These are phyloP conservation scores for Stenotaenia linearis DNA, from an alignment of 2,888 invertebrate genomes.

Conservation along the genomic window DNA sequence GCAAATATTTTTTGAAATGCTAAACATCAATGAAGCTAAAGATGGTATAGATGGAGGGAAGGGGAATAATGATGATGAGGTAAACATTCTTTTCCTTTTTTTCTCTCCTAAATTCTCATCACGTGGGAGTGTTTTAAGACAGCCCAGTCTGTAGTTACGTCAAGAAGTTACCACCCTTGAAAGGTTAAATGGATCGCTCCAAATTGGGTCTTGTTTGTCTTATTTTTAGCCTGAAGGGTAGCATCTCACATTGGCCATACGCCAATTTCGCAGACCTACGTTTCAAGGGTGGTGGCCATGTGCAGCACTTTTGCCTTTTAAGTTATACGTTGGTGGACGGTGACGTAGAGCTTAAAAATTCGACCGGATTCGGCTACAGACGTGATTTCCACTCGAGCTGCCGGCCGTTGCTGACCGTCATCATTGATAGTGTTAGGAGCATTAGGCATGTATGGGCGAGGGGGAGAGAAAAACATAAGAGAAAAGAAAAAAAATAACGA, in stretches of 20 bases:
- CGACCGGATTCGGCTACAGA: not conserved
- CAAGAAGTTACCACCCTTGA: slow-evolving; percentile 10
- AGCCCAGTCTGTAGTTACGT: not conserved
- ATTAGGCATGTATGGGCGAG: not conserved
- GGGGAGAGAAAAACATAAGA: not conserved
- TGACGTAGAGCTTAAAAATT: slow-evolving; percentile 9
- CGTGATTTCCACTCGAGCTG: not conserved
- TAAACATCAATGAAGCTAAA: no score
- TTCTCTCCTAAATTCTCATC: not conserved
- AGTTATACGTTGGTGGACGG: slow-evolving; percentile 5
- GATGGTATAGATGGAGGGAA: not conserved
- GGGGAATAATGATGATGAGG: no score
- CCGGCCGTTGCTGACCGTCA: not conserved
- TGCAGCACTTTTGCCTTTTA: slow-evolving; percentile 4
- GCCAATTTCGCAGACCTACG: slow-evolving; percentile 16
- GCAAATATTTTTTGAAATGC: no score
- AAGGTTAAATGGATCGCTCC: slow-evolving; percentile 28
- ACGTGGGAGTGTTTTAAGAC: not conserved
- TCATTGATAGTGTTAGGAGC: not conserved
- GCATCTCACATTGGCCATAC: slow-evolving; percentile 26
- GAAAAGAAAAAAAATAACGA: not conserved
- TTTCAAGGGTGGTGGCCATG: slow-evolving; percentile 9
- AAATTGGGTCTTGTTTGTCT: slow-evolving; percentile 28
- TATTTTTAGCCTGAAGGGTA: slow-evolving; percentile 27
- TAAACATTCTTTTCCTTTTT: no score